Base-by-base conservation (phyloP, 2,797 vertebrate genomes). In the Lemur catta region DNA sequence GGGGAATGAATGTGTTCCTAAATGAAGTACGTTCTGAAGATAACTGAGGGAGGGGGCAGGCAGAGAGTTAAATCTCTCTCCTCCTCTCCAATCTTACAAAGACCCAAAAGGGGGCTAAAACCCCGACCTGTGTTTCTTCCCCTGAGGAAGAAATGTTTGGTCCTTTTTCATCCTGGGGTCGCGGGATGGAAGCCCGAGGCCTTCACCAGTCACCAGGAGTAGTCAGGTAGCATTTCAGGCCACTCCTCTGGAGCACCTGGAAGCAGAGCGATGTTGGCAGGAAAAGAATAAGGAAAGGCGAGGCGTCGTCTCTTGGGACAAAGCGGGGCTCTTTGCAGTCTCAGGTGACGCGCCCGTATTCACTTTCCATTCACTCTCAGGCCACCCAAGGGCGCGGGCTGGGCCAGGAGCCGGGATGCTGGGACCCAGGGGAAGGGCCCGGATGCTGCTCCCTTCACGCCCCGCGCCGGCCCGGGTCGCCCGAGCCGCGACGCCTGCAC, bases 271-370 rank as follows among this genome's bases (percentile, higher is more conserved):
- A 41, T 17, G 46, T 59, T 1, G 85, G 63, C 13, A 9, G 61
- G 67, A 38, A 65, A 11, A 20, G 50, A 13, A 10, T 0, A 33
- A 46, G 55, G 69, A 69, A 2, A 28, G 33, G 0, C 0, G 7
- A 38, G 46, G 61, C 61, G 43, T 18, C 0, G 55, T 61, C 20
- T 52, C 78, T 20, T 4, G 38, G 18, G 46, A 43, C 67, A 20
- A 63, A 48, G 33, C 1, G 6, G 61, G 74, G 20, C 65, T 69
- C 71, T 75, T 7, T 6, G 13, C 61, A 15, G 52, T 43, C 65
- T n/a, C 14, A 0, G 28, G 38, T 22, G 15, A 13, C 9, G 65
- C 5, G 28, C 55, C 26, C 59, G 9, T 22, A 46, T 38, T 57
- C 84, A 8, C 26, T 57, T 26, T 26, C 18, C 38, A 3, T 2